phyloP scores from a whole-genome alignment of 2,888 invertebrate genomes.

The Caenorhabditis sp. region DNA sequence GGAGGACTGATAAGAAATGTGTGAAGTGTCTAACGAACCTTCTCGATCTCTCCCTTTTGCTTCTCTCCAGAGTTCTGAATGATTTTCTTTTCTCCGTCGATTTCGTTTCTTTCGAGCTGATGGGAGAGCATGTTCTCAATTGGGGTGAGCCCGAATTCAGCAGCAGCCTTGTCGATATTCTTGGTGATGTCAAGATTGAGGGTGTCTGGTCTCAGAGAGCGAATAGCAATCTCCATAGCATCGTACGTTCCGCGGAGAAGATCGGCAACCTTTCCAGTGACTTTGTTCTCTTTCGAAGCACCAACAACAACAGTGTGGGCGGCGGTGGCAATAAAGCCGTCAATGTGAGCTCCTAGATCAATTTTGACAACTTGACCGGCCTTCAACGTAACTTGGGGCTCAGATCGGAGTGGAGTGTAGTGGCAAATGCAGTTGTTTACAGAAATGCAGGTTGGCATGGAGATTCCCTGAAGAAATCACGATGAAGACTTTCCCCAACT shows the following conservation, averaged over 20 bases:
- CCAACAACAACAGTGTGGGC: conserved; percentile 95
- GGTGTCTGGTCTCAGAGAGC: conserved; percentile 90
- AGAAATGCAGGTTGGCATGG: conserved; percentile 98
- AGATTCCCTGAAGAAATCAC: conserved; percentile 83
- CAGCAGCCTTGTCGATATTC: conserved; percentile 82
- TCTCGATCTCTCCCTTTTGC: conserved; percentile 92
- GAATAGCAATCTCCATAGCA: conserved; percentile 94
- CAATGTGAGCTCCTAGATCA: conserved; percentile 97
- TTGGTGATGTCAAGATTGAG: conserved; percentile 76
- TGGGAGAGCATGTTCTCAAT: conserved; percentile 90
- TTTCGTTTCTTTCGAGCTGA: conserved; percentile 85
- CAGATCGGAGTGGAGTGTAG: conserved; percentile 95
- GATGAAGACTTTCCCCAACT: not conserved
- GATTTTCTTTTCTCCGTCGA: conserved; percentile 95
- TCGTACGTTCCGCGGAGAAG: conserved; percentile 94
- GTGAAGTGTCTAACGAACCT: conserved; percentile 82
- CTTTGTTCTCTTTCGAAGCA: conserved; percentile 83
- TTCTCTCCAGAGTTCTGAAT: conserved; percentile 95
- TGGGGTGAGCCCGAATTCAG: conserved; percentile 95
- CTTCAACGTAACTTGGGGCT: conserved; percentile 82
- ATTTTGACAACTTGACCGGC: conserved; percentile 93
- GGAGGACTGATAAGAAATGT: not conserved
- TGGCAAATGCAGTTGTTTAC: conserved; percentile 99
- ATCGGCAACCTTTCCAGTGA: conserved; percentile 92
- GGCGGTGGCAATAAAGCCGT: conserved; percentile 97